Conservation (phyloP, 2,888 invertebrate species). For the Unio delphinus region DNA sequence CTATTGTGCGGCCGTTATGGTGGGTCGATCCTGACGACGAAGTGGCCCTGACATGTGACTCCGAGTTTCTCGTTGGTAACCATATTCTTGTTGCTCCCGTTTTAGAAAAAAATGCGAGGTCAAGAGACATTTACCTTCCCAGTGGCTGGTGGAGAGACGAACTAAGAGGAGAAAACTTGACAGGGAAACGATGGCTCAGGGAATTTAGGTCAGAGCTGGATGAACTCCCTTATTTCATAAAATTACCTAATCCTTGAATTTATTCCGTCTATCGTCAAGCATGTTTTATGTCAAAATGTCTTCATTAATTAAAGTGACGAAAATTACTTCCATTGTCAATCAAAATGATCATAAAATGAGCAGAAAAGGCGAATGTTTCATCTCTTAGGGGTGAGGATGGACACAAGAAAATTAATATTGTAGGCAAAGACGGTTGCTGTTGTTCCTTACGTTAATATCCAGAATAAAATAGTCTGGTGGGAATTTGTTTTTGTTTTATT, state of each 20-base stretch:
- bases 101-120: slow-evolving; percentile 54
- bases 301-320: too few relatives aligned
- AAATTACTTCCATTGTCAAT: too few relatives aligned
- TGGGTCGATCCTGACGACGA: slow-evolving; percentile 88
- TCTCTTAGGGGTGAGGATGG: too few relatives aligned
- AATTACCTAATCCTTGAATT: slow-evolving; percentile 1
- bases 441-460: too few relatives aligned
- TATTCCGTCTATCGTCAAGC: too few relatives aligned
- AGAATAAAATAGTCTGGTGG: too few relatives aligned
- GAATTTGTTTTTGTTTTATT: too few relatives aligned
- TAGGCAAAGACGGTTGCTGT: too few relatives aligned
- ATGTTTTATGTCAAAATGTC: too few relatives aligned
- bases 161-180: slow-evolving; percentile 12
- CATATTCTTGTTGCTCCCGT: slow-evolving; percentile 68
- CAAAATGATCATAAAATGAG: too few relatives aligned
- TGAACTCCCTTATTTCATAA: slow-evolving; percentile 50
- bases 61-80: slow-evolving; percentile 71
- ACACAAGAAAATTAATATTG: too few relatives aligned
- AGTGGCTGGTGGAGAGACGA: slow-evolving; percentile 49
- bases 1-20: slow-evolving; percentile 92
- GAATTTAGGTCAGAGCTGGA: slow-evolving; percentile 43
- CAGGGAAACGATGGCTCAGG: slow-evolving; percentile 44
- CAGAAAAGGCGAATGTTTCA: too few relatives aligned
- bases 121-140: slow-evolving; percentile 62
- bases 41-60: slow-evolving; percentile 84